Base-by-base conservation (phyloP, 2,797 vertebrate species). In the Lacerta viridis region DNA sequence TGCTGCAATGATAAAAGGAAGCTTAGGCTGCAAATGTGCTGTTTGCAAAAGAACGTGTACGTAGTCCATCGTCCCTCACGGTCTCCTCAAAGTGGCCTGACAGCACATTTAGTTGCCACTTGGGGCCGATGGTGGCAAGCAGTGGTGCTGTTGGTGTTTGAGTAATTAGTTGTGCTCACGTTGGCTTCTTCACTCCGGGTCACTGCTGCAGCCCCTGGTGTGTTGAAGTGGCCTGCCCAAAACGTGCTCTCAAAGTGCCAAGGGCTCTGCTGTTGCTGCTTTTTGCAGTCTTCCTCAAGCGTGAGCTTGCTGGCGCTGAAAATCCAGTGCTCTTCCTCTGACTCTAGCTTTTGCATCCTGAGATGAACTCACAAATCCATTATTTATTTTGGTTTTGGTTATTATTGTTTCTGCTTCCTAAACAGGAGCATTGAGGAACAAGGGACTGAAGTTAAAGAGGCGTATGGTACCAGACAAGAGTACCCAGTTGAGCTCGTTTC, bases 381-480 rank as follows among this genome's bases (percentile, higher is more conserved):
- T 91, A 94, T 94, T 96, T 95, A 95, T 93, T 90, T 93, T 91
- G 36, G 0, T 92, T 91, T 93, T 87, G 13, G 91, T 88, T 90
- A 75, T 92, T 89, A 87, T 75, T 84, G 92, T 94, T 91, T 92
- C 61, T 23, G 89, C 94, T 95, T 93, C 91, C 93, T 93, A 95
- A 94, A 95, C 46, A 92, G 86, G 0, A 11, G 13, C 33, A 68
- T 5, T 64, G 66, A 79, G 84, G 88, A 85, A 90, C 80, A 87
- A 72, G 36, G 85, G 68, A 89, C 7, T 81, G 90, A 90, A 41
- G 20, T 86, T 84, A 75, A 91, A 87, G 90, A 79, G 33, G 13
- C 90, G 41, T 80, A 59, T 80, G 69, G 18, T 90, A 77, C 89
- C 85, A 87, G 87, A 85, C 55, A 88, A 87, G 79, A 83, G 55